These are phyloP conservation scores for Ceraclea dissimilis DNA, from an alignment of 2,888 invertebrate genomes.

Conservation along the genomic window DNA sequence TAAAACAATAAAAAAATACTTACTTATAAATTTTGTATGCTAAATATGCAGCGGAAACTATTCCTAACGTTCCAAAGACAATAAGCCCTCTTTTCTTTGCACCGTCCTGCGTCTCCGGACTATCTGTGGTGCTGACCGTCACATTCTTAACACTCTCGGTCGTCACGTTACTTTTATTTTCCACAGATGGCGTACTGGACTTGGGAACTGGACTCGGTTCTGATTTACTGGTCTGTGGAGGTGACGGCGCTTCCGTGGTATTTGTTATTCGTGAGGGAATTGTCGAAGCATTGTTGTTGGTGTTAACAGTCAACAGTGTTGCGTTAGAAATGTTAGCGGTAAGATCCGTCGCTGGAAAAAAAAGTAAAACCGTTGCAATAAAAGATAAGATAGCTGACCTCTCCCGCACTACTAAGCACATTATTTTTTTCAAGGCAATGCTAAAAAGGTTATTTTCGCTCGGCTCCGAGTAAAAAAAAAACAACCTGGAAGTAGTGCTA, in stretches of 20 bases:
- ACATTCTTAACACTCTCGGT: neutral
- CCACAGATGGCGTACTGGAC: neutral
- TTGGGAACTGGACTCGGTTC: neutral
- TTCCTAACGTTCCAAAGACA: conserved; percentile 44
- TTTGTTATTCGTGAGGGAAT: neutral
- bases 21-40: conserved; percentile 41
- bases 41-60: conserved; percentile 41
- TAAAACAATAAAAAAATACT: conserved; percentile 12
- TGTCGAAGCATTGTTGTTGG: neutral
- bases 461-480: too few relatives aligned
- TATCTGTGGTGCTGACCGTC: conserved; percentile 17
- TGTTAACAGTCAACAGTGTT: neutral
- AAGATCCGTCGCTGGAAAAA: too few relatives aligned
- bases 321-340: neutral
- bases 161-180: neutral
- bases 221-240: neutral
- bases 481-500: too few relatives aligned
- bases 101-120: conserved; percentile 32
- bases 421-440: too few relatives aligned
- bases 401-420: too few relatives aligned
- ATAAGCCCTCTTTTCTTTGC: conserved; percentile 42
- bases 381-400: too few relatives aligned
- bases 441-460: too few relatives aligned
- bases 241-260: neutral
- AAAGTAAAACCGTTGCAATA: too few relatives aligned